Evolutionary conservation across 2,113 vertebrate species (phyloP).

Genomic region (Anguilla japonica): DNA sequence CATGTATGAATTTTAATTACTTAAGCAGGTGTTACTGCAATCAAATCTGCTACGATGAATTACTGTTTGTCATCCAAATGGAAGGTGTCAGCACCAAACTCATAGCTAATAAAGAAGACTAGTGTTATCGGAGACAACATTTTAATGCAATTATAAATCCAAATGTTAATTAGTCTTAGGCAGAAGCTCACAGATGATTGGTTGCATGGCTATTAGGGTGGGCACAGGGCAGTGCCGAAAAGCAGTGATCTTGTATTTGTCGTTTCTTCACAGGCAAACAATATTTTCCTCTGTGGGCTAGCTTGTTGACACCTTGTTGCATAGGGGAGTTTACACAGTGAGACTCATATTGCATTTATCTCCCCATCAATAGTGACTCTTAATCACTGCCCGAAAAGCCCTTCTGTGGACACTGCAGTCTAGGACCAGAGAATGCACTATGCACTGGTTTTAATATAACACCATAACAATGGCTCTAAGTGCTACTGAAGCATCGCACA

Average conservation of each 20-base stretch:
- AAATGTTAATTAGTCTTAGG: conserved; percentile 18
- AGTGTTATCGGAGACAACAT: conserved; percentile 17
- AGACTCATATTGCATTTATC: too few relatives aligned
- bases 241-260: neutral
- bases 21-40: conserved; percentile 32
- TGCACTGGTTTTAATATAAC: neutral
- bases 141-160: conserved; percentile 22
- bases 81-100: conserved; percentile 23
- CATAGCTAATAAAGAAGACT: conserved; percentile 26
- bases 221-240: neutral
- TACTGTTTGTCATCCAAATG: conserved; percentile 23
- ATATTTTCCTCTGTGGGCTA: neutral
- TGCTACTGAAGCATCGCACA: too few relatives aligned
- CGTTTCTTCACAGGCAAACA: neutral
- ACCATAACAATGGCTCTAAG: neutral
- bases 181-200: neutral
- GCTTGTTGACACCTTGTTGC: neutral
- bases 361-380: too few relatives aligned
- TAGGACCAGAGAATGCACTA: neutral
- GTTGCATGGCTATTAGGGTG: neutral
- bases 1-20: conserved; percentile 20
- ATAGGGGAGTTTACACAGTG: neutral
- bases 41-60: conserved; percentile 34
- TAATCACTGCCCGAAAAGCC: neutral
- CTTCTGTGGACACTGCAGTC: neutral